phyloP scores from a whole-genome alignment of 2,888 invertebrate genomes.

The Sinhomidia bicolor region DNA sequence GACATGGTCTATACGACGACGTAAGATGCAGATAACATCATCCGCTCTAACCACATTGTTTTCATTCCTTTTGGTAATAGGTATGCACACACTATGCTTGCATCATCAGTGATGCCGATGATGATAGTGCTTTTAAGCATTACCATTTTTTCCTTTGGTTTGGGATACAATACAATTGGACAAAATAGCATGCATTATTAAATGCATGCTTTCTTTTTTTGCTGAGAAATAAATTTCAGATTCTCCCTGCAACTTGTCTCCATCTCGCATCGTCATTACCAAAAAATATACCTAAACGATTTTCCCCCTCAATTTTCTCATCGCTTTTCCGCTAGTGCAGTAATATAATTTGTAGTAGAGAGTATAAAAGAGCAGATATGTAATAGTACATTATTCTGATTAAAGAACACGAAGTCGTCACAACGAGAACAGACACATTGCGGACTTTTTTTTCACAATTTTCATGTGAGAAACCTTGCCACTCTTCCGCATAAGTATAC shows the following conservation, averaged over 20 bases:
- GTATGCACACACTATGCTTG: not conserved
- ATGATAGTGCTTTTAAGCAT: no score
- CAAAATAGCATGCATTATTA: not conserved
- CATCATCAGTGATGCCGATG: no score
- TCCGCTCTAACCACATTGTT: not conserved
- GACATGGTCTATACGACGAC: not conserved
- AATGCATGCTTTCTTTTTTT: constrained; percentile 10
- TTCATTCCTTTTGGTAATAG: constrained; percentile 9
- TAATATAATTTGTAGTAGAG: not conserved
- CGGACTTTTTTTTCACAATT: not conserved
- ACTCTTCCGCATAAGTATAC: not conserved
- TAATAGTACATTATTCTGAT: constrained; percentile 29
- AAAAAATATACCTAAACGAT: not conserved
- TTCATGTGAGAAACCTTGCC: not conserved
- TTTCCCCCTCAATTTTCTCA: not conserved
- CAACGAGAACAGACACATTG: not conserved
- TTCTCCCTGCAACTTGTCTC: constrained; percentile 56
- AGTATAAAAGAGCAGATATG: not conserved
- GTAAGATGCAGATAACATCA: constrained; percentile 4
- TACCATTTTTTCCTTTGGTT: not conserved
- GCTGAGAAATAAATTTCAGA: constrained; percentile 54
- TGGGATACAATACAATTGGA: not conserved
- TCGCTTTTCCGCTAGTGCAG: not conserved
- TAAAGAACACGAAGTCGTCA: constrained; percentile 2
- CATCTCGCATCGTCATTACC: constrained; percentile 23